Conservation (phyloP, 2,113 vertebrate species). For the Spilogale gracilis region DNA sequence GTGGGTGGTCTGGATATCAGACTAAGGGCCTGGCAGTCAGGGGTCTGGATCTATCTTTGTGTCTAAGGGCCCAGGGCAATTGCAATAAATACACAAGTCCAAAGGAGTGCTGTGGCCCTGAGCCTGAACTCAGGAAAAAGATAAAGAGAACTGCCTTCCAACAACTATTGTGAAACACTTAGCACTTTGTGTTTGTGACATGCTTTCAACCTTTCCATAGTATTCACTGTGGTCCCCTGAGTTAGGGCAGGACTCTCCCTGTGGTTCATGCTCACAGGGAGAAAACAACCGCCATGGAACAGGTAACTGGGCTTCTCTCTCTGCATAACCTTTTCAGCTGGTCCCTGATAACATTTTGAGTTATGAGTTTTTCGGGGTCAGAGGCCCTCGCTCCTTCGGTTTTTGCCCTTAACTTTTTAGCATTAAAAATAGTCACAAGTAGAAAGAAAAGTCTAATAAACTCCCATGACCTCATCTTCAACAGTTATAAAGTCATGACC, state of each 20-base stretch:
- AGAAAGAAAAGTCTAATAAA: constrained; percentile 21
- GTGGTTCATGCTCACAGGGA: not conserved
- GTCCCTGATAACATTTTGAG: not conserved
- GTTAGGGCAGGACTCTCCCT: not conserved
- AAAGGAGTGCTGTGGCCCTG: constrained; percentile 32
- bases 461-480: not conserved
- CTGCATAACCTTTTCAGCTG: not conserved
- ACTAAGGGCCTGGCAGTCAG: constrained; percentile 42
- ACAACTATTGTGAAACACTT: not conserved
- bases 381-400: not conserved
- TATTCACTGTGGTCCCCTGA: not conserved
- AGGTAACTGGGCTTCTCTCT: not conserved
- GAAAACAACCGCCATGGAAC: not conserved
- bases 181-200: constrained; percentile 47
- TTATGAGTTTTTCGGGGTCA: not conserved
- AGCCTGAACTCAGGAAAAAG: constrained; percentile 50
- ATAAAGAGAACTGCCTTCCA: constrained; percentile 64
- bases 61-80: constrained; percentile 36
- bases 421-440: constrained; percentile 23
- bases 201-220: constrained; percentile 28
- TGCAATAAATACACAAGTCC: constrained; percentile 64
- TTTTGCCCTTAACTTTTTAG: not conserved
- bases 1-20: constrained; percentile 71
- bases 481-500: not conserved
- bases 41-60: constrained; percentile 68